phyloP scores from a whole-genome alignment of 2,113 vertebrate genomes.

The Protomyctophum bolini region DNA sequence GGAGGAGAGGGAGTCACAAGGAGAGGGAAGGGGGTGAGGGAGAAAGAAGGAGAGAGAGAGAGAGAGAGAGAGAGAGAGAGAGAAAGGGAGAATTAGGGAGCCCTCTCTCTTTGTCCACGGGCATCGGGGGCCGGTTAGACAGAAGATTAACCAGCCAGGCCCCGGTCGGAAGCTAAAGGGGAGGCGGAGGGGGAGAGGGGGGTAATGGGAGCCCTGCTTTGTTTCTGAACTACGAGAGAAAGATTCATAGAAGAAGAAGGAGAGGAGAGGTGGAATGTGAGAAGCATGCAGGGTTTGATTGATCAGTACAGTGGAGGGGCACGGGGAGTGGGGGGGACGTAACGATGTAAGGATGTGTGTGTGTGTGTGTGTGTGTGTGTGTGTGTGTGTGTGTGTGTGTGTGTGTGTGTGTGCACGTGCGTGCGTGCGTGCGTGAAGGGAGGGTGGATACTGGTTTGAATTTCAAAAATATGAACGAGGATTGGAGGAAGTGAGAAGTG shows the following conservation, averaged over 20 bases:
- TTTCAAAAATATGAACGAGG: slow-evolving; percentile 63
- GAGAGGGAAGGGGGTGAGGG: slow-evolving; percentile 26
- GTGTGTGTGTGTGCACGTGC: too few species aligned
- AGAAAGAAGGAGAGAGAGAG: slow-evolving; percentile 16
- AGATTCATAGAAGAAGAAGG: slow-evolving; percentile 54
- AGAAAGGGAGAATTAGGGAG: slow-evolving; percentile 77
- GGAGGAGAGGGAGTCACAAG: slow-evolving; percentile 58
- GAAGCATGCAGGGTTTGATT: slow-evolving; percentile 68
- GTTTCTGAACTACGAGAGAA: slow-evolving; percentile 61
- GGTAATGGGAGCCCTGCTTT: slow-evolving; percentile 63
- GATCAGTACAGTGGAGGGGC: slow-evolving; percentile 68
- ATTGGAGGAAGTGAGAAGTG: slow-evolving; percentile 43
- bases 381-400: too few species aligned
- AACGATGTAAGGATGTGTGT: slow-evolving; percentile 16
- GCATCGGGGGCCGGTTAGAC: slow-evolving; percentile 66
- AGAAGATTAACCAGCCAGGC: slow-evolving; percentile 75
- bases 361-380: too few species aligned
- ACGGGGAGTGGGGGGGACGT: slow-evolving; percentile 28
- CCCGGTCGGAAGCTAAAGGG: slow-evolving; percentile 72
- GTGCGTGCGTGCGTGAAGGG: slow-evolving; percentile 7
- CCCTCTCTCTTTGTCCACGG: slow-evolving; percentile 71
- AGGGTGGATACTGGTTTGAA: slow-evolving; percentile 30
- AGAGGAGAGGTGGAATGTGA: slow-evolving; percentile 69
- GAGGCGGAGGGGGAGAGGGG: slow-evolving; percentile 19
- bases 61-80: slow-evolving; percentile 56